Conservation (phyloP, 2,888 invertebrate species). For the Biston stratarius region DNA sequence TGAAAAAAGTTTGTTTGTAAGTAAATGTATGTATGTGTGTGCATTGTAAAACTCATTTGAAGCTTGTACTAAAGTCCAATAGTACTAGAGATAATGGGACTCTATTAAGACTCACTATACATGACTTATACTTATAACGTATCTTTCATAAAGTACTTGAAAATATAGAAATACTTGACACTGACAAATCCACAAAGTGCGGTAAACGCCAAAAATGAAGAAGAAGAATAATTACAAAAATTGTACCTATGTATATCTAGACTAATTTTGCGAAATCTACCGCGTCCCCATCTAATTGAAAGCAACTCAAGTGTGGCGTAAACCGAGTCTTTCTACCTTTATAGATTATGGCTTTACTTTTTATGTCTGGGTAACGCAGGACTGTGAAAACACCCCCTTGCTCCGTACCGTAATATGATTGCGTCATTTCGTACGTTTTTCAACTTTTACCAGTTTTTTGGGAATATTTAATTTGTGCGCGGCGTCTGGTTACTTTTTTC, state of each 20-base stretch:
- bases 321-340: constrained; percentile 41
- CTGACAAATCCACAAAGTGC: too few species aligned
- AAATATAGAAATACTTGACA: too few species aligned
- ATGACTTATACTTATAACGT: too few species aligned
- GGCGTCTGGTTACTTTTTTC: not conserved
- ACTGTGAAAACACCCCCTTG: constrained; percentile 24
- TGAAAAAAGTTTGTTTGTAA: too few species aligned
- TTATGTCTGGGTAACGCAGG: constrained; percentile 38
- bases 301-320: constrained; percentile 46
- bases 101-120: too few species aligned
- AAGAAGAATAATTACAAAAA: too few species aligned
- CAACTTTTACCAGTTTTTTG: not conserved
- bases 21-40: too few species aligned
- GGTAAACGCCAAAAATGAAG: too few species aligned
- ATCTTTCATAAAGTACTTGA: too few species aligned
- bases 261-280: constrained; percentile 20
- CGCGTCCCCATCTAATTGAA: constrained; percentile 52
- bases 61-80: too few species aligned
- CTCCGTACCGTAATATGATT: constrained; percentile 23
- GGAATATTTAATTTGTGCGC: constrained; percentile 12
- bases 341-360: constrained; percentile 45
- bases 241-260: not conserved
- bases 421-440: constrained; percentile 18
- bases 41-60: too few species aligned
- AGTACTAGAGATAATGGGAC: too few species aligned